Evolutionary conservation across 1,140 invertebrate genomes (phyloP).

Genomic region (Saccostrea cuccullata): DNA sequence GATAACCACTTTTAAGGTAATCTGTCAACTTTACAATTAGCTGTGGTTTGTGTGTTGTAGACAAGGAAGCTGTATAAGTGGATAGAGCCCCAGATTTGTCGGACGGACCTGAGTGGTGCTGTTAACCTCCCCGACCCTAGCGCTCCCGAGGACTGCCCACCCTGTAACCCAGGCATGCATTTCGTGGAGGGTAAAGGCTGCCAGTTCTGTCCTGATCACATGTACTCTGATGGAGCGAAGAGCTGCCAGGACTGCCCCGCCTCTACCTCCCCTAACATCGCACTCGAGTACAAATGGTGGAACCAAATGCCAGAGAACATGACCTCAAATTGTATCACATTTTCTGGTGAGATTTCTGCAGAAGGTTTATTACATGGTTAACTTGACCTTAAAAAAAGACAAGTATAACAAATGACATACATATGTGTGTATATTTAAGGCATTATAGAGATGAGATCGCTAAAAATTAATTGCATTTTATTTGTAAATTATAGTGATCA

Average conservation of each 20-base stretch:
- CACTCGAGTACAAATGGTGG: slow-evolving; percentile 81
- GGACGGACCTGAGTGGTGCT: slow-evolving; percentile 75
- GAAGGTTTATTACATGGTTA: too few species aligned
- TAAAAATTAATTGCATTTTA: too few species aligned
- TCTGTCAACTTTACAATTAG: too few species aligned
- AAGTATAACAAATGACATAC: too few species aligned
- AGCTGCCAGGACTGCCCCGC: slow-evolving; percentile 80
- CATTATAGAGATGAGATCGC: too few species aligned
- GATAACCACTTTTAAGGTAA: too few species aligned
- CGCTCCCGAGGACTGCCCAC: slow-evolving; percentile 78
- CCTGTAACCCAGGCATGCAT: slow-evolving; percentile 83
- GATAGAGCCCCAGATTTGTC: slow-evolving; percentile 82
- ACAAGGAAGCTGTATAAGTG: slow-evolving; percentile 80
- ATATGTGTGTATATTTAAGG: too few species aligned
- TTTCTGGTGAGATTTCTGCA: slow-evolving; percentile 58
- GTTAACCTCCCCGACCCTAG: slow-evolving; percentile 77
- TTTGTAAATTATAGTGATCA: too few species aligned
- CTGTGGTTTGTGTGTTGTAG: slow-evolving; percentile 58
- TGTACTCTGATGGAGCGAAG: slow-evolving; percentile 76
- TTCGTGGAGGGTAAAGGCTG: slow-evolving; percentile 75
- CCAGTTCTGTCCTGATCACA: slow-evolving; percentile 77
- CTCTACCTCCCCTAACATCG: slow-evolving; percentile 81
- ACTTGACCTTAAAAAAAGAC: too few species aligned
- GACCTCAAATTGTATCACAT: slow-evolving; percentile 78
- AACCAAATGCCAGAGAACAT: slow-evolving; percentile 80